Conservation (phyloP, 2,888 invertebrate species). For the Gymnoscelis rufifasciata region DNA sequence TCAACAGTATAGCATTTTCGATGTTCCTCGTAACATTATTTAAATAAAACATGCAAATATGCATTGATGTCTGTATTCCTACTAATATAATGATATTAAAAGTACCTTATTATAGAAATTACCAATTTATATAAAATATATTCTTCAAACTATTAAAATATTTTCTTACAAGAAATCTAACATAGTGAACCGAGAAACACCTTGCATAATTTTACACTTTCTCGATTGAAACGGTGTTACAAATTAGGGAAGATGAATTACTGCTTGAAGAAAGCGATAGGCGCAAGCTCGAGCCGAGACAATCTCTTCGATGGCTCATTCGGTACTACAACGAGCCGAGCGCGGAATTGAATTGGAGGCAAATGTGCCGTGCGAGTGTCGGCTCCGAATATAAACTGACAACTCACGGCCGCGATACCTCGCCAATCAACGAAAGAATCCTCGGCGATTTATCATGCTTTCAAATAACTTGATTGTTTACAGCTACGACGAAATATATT, state of each 20-base stretch:
- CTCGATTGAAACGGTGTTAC: neutral
- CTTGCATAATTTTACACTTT: too few species aligned
- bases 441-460: slow-evolving; percentile 38
- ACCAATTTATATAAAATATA: too few species aligned
- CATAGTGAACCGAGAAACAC: too few species aligned
- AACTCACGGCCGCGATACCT: slow-evolving; percentile 49
- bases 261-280: slow-evolving; percentile 9
- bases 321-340: slow-evolving; percentile 70
- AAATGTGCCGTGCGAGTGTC: slow-evolving; percentile 70
- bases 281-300: slow-evolving; percentile 38
- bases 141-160: too few species aligned
- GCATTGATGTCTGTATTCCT: too few species aligned
- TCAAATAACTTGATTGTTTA: slow-evolving; percentile 33
- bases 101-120: too few species aligned
- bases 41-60: too few species aligned
- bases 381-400: slow-evolving; percentile 68
- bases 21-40: too few species aligned
- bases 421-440: slow-evolving; percentile 51
- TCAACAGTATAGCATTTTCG: slow-evolving; percentile 1
- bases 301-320: slow-evolving; percentile 72
- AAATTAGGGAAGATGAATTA: slow-evolving; percentile 2
- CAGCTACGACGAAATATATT: neutral
- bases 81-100: neutral
- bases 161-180: too few species aligned
- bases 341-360: slow-evolving; percentile 73